Evolutionary conservation across 2,113 vertebrate species (phyloP).

Genomic region (Gallinago paraguaiae): DNA sequence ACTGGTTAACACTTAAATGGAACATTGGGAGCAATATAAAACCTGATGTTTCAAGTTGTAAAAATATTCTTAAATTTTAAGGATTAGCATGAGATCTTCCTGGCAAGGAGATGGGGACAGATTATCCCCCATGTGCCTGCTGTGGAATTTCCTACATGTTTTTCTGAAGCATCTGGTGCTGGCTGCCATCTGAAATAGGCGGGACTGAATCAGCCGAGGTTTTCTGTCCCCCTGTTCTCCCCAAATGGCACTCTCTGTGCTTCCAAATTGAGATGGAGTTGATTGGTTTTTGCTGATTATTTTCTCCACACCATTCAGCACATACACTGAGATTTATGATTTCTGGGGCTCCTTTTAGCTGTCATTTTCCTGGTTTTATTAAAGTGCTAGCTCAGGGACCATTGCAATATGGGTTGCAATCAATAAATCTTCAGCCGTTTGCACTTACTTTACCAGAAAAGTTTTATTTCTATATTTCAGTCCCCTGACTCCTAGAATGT

Average conservation of each 20-base stretch:
- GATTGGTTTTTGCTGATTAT: conserved; percentile 1
- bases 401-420: conserved; percentile 12
- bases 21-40: not conserved
- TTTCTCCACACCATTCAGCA: not conserved
- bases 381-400: not conserved
- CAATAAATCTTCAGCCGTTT: conserved; percentile 25
- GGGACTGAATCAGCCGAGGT: not conserved
- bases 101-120: conserved; percentile 27
- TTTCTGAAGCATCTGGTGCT: conserved; percentile 27
- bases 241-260: not conserved
- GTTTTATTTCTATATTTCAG: not conserved
- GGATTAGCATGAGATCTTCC: conserved; percentile 36
- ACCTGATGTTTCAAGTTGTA: conserved; percentile 3
- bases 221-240: not conserved
- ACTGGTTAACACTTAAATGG: not conserved
- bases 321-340: not conserved
- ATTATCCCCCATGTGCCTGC: conserved; percentile 37
- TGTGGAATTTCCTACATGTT: conserved; percentile 45
- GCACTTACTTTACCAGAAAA: conserved; percentile 24
- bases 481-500: not conserved
- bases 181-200: conserved; percentile 17
- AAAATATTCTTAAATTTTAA: conserved; percentile 41
- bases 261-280: conserved; percentile 1
- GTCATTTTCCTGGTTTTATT: conserved; percentile 18
- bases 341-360: not conserved